A percentile compares a stretch with the other conserved stretches of the same genome.
Conservation (phyloP, 2,888 invertebrate species). For the Microplitis manilae region DNA sequence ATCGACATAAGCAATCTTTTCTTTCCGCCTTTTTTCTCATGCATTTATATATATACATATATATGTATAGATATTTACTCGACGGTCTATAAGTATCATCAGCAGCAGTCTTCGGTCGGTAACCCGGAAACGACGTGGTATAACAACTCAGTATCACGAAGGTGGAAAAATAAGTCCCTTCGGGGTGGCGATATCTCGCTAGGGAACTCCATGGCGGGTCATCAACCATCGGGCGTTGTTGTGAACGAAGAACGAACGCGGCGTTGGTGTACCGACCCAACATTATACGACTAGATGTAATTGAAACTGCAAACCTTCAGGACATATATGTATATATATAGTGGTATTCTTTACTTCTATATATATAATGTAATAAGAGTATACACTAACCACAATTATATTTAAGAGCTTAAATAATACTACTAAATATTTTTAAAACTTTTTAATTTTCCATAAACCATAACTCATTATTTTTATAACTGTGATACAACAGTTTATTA, state of each 20-base stretch:
- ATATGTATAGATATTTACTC: conserved; percentile 6
- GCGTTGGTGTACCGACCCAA: conserved; percentile 45
- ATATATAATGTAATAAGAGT: background rate
- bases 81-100: conserved; percentile 1
- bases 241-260: conserved; percentile 19
- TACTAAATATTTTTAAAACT: background rate
- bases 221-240: conserved; percentile 57
- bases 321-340: conserved; percentile 29
- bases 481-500: background rate
- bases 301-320: conserved; percentile 60
- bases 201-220: conserved; percentile 49
- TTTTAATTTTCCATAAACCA: background rate
- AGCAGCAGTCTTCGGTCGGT: conserved; percentile 1
- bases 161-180: conserved; percentile 51
- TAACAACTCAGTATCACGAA: conserved; percentile 65
- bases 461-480: background rate
- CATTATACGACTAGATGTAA: conserved; percentile 63
- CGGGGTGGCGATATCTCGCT: conserved; percentile 49
- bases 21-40: background rate
- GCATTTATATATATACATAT: background rate
- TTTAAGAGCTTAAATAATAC: background rate
- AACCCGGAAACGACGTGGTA: conserved; percentile 49
- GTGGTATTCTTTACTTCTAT: background rate
- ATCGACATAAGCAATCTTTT: conserved; percentile 42
- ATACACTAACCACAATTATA: background rate